Percentiles rank a stretch among this genome's conserved stretches.
Evolutionary conservation across 1,140 invertebrate species (phyloP).

Genomic region (Cyrtorhinus lividipennis): DNA sequence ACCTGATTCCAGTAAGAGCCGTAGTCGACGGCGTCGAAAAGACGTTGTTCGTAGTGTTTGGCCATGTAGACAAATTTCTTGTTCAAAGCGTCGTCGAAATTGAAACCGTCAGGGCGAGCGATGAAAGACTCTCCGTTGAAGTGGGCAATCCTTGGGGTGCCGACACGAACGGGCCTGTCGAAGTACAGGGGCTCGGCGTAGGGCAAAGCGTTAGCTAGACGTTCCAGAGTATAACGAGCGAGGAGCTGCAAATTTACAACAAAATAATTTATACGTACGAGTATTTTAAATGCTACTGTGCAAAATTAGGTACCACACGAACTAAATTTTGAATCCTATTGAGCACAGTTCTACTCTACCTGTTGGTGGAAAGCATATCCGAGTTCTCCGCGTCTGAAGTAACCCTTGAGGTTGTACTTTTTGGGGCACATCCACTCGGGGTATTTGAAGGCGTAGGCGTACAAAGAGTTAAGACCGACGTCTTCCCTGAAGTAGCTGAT

Average conservation of each 20-base stretch:
- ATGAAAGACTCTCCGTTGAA: constrained; percentile 17
- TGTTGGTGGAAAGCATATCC: constrained; percentile 45
- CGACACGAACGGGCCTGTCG: constrained; percentile 33
- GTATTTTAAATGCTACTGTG: no score
- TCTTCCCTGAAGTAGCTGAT: constrained; percentile 61
- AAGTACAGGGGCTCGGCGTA: constrained; percentile 41
- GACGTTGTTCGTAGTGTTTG: constrained; percentile 12
- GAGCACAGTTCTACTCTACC: no score
- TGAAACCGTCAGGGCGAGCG: constrained; percentile 13
- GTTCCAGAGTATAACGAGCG: constrained; percentile 50
- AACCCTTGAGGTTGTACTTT: constrained; percentile 33
- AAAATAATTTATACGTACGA: no score
- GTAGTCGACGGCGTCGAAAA: constrained; percentile 13
- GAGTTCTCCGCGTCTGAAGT: constrained; percentile 42
- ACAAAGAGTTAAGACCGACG: constrained; percentile 49
- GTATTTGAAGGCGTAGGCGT: constrained; percentile 47
- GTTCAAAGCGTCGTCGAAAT: neutral
- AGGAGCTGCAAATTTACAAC: constrained; percentile 30
- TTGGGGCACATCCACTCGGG: constrained; percentile 45
- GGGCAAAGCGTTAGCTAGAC: constrained; percentile 43
- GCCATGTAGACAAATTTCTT: constrained; percentile 5
- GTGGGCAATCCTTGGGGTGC: constrained; percentile 18
- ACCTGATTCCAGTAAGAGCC: constrained; percentile 4
- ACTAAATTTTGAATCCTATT: no score
- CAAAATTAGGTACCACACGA: no score